phyloP scores from a whole-genome alignment of 2,888 invertebrate species.

The Morpho helenor region DNA sequence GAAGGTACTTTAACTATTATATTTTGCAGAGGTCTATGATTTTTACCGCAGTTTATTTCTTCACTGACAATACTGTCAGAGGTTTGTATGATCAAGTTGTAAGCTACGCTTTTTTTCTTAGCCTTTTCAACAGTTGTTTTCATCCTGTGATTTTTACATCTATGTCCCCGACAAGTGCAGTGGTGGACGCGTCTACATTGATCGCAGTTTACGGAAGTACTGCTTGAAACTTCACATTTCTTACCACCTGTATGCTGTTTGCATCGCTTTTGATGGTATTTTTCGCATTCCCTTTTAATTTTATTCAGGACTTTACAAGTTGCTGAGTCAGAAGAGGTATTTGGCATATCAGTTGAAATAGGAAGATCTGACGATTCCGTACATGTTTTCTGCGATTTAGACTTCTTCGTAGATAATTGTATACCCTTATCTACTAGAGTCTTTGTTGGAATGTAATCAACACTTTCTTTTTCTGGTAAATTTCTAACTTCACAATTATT shows the following conservation, averaged over 20 bases:
- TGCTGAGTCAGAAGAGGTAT: conserved; percentile 58
- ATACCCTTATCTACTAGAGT: conserved; percentile 45
- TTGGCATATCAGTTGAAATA: conserved; percentile 50
- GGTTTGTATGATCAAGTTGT: conserved; percentile 68
- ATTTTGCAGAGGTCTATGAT: conserved; percentile 47
- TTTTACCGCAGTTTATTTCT: conserved; percentile 38
- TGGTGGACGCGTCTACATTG: conserved; percentile 54
- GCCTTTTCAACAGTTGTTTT: conserved; percentile 46
- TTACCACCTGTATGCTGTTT: conserved; percentile 39
- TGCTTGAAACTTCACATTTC: conserved; percentile 57
- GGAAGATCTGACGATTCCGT: conserved; percentile 52
- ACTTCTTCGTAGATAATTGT: conserved; percentile 41
- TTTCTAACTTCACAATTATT: conserved; percentile 10
- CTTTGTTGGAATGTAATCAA: conserved; percentile 21
- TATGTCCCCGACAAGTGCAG: conserved; percentile 51
- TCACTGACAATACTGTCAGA: conserved; percentile 65
- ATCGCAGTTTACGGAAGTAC: conserved; percentile 57
- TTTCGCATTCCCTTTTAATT: conserved; percentile 67
- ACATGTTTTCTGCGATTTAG: conserved; percentile 33
- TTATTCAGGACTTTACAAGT: conserved; percentile 61
- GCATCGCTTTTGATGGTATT: conserved; percentile 59
- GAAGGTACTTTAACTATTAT: conserved; percentile 66
- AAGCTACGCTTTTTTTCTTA: conserved; percentile 62
- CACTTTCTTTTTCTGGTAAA: conserved; percentile 19
- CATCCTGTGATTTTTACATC: conserved; percentile 48